A percentile compares a stretch with the other conserved stretches of the same genome.
Evolutionary conservation across 2,113 vertebrate genomes (phyloP).

Genomic region (Pao palembangensis): DNA sequence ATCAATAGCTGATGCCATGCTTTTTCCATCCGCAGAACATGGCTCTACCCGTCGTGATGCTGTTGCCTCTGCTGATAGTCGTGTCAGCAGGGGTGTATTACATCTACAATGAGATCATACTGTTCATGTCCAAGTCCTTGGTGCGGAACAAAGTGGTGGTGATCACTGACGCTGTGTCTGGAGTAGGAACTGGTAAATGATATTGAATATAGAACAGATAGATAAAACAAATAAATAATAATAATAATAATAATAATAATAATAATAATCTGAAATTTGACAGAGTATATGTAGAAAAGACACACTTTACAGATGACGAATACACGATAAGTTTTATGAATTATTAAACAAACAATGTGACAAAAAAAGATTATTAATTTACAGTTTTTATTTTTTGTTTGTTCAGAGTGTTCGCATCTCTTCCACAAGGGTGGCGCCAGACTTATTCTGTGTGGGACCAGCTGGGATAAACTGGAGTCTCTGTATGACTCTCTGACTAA

Average conservation of each 20-base stretch:
- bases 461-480: slow-evolving; percentile 89
- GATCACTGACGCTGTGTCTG: slow-evolving; percentile 90
- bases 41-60: slow-evolving; percentile 76
- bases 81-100: slow-evolving; percentile 85
- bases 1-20: no score
- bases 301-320: no score
- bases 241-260: no score
- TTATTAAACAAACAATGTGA: neutral
- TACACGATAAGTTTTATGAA: slow-evolving; percentile 1
- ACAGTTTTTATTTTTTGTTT: slow-evolving; percentile 2
- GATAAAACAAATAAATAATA: no score
- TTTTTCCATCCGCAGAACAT: slow-evolving; percentile 73
- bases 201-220: neutral
- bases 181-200: slow-evolving; percentile 85
- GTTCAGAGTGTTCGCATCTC: slow-evolving; percentile 84
- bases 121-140: slow-evolving; percentile 85
- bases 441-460: slow-evolving; percentile 87
- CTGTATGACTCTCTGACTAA: slow-evolving; percentile 81
- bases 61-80: slow-evolving; percentile 83
- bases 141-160: slow-evolving; percentile 95
- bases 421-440: slow-evolving; percentile 89
- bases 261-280: no score
- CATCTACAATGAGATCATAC: slow-evolving; percentile 85
- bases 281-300: no score
- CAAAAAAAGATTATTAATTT: neutral